Base-by-base conservation (phyloP, 2,113 vertebrate species). In the Rana temporaria region DNA sequence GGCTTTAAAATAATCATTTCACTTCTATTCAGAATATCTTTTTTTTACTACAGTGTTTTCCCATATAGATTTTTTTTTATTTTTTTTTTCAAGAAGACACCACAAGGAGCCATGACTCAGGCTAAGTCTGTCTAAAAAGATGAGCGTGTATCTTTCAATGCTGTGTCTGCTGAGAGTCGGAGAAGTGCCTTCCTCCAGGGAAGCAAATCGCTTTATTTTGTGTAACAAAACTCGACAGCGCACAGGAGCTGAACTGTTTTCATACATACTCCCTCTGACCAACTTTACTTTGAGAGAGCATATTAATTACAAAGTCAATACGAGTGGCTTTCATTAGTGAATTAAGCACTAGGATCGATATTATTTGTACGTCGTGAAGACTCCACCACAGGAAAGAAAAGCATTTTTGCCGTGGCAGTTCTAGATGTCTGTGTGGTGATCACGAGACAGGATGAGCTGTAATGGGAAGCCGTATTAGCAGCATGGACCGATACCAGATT, bases 231-330 rank as follows among this genome's bases (percentile, higher is more conserved):
- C 85, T 59, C 22, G 77, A 82, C 55, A 6, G 85, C 86, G 86
- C 89, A 78, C 9, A 16, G 78, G 76, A 90, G 89, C 89, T 88
- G 82, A 88, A 86, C 77, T 86, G 88, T 66, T 59, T 62, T 70
- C n/a, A 48, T 69, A 79, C 79, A 22, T 73, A 64, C 48, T 72
- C 11, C 34, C 17, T 8, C 68, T 55, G 79, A 30, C 79, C 18
- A 73, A 65, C 79, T 81, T 92, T 89, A 91, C 92, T 94, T 91
- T 90, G 88, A 89, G 89, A 92, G 89, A 90, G 92, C 90, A 85
- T 93, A 93, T 95, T 95, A 93, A 94, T 95, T 93, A 92, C 88
- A 76, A 76, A 89, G 89, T 95, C 92, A 60, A 94, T 94, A 92
- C 87, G 84, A 64, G 88, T 82, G 90, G 90, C 89, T 92, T 94